Evolutionary conservation across 2,888 invertebrate genomes (phyloP).

Genomic region (Desoria tigrina): DNA sequence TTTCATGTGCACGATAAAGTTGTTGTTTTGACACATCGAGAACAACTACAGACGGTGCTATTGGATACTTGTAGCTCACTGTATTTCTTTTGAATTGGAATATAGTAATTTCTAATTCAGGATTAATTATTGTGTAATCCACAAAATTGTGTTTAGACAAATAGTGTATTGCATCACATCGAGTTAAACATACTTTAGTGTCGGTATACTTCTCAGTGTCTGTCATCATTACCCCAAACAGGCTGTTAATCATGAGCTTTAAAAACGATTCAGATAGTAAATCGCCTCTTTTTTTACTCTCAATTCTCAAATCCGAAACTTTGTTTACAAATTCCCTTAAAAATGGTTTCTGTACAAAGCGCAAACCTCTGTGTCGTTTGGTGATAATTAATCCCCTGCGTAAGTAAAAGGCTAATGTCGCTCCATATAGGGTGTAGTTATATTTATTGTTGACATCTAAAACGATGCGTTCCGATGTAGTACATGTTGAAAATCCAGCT

Average conservation of each 20-base stretch:
- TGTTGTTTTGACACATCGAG: not conserved
- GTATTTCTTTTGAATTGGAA: not conserved
- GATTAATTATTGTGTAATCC: not conserved
- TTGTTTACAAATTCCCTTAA: not conserved
- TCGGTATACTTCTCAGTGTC: not conserved
- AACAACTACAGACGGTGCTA: not conserved
- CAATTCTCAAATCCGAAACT: not conserved
- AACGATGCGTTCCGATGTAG: too few species aligned
- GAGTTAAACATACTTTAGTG: not conserved
- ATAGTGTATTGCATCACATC: not conserved
- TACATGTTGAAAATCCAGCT: not conserved
- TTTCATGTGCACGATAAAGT: not conserved
- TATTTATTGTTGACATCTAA: not conserved
- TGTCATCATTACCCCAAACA: not conserved
- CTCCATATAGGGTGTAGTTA: not conserved
- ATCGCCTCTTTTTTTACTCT: not conserved
- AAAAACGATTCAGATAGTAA: not conserved
- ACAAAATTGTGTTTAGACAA: not conserved
- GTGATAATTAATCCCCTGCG: not conserved
- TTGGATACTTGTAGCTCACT: not conserved
- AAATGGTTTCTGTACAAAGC: not conserved
- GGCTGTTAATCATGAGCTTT: not conserved
- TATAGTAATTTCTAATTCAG: not conserved
- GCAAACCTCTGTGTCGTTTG: not conserved
- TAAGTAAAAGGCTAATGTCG: not conserved